Evolutionary conservation across 2,113 vertebrate species (phyloP).

Genomic region (Leptosomus discolor): DNA sequence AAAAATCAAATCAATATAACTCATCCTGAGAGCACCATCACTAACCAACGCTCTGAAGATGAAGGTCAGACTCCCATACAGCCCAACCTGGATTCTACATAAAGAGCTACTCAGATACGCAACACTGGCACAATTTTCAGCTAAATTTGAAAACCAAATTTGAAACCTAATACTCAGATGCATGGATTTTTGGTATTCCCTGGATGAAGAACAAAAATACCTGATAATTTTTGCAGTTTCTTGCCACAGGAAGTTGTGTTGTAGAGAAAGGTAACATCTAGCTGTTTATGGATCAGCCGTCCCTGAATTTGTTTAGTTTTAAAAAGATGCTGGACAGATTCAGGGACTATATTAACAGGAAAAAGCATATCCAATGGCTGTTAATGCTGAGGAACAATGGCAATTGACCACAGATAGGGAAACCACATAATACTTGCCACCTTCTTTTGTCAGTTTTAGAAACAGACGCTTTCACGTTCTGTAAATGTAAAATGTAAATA

Average conservation of each 20-base stretch:
- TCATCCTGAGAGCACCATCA: neutral
- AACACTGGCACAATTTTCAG: neutral
- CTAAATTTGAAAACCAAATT: neutral
- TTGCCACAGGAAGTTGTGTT: neutral
- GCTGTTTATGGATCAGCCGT: neutral
- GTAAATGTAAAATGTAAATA: no score
- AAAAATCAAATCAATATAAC: neutral
- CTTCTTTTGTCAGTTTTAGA: neutral
- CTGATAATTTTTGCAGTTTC: neutral
- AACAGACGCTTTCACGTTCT: neutral
- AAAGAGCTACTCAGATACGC: neutral
- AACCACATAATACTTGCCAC: neutral
- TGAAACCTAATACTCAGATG: neutral
- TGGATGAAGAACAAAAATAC: neutral
- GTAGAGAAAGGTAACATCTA: neutral
- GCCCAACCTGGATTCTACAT: neutral
- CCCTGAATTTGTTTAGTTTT: neutral
- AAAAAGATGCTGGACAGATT: neutral
- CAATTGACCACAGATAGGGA: neutral
- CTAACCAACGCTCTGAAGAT: neutral
- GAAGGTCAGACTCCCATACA: neutral
- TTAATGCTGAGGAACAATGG: neutral
- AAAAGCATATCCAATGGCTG: neutral
- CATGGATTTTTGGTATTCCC: neutral
- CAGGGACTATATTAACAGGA: neutral